Conservation (phyloP, 2,113 vertebrate genomes). For the Hyperopisus bebe region DNA sequence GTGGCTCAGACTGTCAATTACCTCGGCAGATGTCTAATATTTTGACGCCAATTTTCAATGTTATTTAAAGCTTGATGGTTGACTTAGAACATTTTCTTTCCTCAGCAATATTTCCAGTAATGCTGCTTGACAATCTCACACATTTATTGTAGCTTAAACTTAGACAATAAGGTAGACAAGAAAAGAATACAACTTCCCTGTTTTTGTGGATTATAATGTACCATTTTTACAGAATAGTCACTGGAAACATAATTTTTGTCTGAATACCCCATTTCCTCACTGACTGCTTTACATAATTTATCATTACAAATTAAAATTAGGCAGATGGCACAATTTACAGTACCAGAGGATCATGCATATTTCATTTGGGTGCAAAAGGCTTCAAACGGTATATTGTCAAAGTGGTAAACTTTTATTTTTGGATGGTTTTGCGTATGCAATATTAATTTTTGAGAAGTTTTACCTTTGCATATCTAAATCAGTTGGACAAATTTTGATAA, state of each 20-base stretch:
- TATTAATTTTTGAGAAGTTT: neutral
- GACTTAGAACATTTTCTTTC: neutral
- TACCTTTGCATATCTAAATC: neutral
- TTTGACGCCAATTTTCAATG: neutral
- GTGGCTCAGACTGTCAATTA: slow-evolving; percentile 1
- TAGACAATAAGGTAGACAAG: neutral
- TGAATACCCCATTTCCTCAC: slow-evolving; percentile 10
- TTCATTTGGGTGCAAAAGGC: slow-evolving; percentile 13
- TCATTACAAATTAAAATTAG: slow-evolving; percentile 26
- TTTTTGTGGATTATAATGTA: neutral
- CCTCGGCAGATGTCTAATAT: neutral
- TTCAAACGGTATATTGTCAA: neutral
- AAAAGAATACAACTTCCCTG: neutral
- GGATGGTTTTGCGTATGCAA: neutral
- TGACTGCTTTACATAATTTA: slow-evolving; percentile 25
- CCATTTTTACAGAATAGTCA: neutral
- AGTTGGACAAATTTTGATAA: neutral
- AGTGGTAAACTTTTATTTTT: neutral
- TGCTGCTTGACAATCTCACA: neutral
- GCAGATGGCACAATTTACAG: slow-evolving; percentile 16
- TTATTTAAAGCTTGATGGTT: neutral
- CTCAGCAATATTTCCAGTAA: neutral
- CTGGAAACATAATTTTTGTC: slow-evolving; percentile 8
- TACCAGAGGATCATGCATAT: slow-evolving; percentile 17
- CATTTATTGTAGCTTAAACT: neutral